phyloP scores from a whole-genome alignment of 1,140 invertebrate genomes.

The Hetaerina americana region DNA sequence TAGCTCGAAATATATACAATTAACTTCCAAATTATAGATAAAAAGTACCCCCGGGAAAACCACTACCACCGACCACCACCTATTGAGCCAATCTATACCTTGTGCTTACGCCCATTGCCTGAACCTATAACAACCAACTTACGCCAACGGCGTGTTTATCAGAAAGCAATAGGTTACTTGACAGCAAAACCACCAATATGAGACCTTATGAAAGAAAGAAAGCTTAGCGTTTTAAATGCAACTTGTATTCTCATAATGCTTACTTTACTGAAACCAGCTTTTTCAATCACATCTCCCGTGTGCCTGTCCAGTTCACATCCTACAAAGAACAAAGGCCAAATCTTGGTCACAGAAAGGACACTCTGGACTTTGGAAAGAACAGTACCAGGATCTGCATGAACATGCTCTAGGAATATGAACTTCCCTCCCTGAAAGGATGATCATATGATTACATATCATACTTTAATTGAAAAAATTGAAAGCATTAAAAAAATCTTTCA shows the following conservation, averaged over 20 bases:
- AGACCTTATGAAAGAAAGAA: not conserved
- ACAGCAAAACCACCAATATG: not conserved
- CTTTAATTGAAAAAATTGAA: not conserved
- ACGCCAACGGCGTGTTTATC: too few relatives aligned
- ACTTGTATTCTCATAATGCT: not conserved
- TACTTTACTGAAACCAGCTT: not conserved
- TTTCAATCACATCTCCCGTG: not conserved
- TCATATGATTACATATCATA: too few relatives aligned
- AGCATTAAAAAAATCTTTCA: not conserved
- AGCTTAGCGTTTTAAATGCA: not conserved
- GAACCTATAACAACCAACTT: too few relatives aligned
- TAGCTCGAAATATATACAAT: too few relatives aligned
- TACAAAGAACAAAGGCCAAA: not conserved
- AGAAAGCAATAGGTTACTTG: not conserved
- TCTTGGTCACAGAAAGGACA: not conserved
- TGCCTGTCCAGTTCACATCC: not conserved
- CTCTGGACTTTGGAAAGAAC: not conserved
- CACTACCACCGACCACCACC: too few relatives aligned
- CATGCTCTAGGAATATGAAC: conserved; percentile 1
- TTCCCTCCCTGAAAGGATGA: not conserved
- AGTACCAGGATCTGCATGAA: not conserved
- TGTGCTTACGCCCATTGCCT: too few relatives aligned
- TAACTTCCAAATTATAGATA: too few relatives aligned
- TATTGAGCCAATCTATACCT: too few relatives aligned
- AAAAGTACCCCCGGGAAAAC: too few relatives aligned